phyloP scores from a whole-genome alignment of 2,113 vertebrate species.

The Trematomus loennbergii region DNA sequence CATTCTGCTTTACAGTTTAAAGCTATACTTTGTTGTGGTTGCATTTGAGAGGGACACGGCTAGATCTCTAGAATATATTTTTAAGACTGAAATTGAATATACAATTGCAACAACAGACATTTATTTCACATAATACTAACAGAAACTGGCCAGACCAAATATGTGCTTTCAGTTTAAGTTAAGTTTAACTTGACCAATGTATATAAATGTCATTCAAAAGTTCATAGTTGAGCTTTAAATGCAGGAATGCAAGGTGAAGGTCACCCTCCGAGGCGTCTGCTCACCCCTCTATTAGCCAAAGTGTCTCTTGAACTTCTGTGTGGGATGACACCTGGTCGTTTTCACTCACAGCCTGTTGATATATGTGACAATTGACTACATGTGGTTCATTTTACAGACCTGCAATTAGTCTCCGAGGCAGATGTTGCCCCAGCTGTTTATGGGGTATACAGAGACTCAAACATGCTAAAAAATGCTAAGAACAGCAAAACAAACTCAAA shows the following conservation, averaged over 20 bases:
- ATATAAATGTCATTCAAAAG: background rate
- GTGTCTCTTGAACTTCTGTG: slow-evolving; percentile 8
- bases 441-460: too few relatives aligned
- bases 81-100: background rate
- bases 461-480: background rate
- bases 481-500: background rate
- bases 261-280: background rate
- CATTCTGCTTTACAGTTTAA: too few relatives aligned
- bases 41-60: too few relatives aligned
- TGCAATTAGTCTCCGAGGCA: slow-evolving; percentile 19
- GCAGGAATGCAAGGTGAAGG: slow-evolving; percentile 50
- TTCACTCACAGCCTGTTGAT: slow-evolving; percentile 49
- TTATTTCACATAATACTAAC: too few relatives aligned
- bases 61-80: background rate
- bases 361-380: slow-evolving; percentile 21
- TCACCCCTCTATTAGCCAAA: background rate
- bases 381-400: slow-evolving; percentile 37
- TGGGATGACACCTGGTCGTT: slow-evolving; percentile 55
- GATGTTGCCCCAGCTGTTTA: too few relatives aligned
- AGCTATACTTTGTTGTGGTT: too few relatives aligned
- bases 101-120: too few relatives aligned
- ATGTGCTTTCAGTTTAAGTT: slow-evolving; percentile 13
- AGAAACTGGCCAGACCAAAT: background rate
- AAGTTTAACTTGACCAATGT: background rate
- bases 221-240: background rate